Evolutionary conservation across 2,797 vertebrate species (phyloP).

Genomic region (Picus viridis): DNA sequence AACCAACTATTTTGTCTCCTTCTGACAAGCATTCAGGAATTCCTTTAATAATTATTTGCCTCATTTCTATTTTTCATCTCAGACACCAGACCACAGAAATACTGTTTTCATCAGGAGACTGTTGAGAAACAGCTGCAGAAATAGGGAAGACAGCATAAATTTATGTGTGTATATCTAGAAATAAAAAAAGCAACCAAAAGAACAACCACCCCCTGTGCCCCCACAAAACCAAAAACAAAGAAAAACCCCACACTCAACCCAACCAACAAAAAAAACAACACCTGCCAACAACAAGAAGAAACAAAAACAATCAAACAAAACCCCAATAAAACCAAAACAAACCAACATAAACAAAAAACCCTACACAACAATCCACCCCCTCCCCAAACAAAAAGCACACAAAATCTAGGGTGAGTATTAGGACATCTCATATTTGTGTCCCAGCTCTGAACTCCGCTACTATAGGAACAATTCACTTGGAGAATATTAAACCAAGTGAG

Average conservation of each 20-base stretch:
- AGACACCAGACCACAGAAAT: slow-evolving; percentile 15
- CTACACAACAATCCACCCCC: too few relatives aligned
- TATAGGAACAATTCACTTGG: not conserved
- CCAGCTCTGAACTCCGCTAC: not conserved
- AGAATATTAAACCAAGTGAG: not conserved
- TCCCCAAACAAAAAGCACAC: too few relatives aligned
- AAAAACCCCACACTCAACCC: too few relatives aligned
- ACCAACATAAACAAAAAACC: not conserved
- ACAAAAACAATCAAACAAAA: not conserved
- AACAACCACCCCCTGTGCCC: too few relatives aligned
- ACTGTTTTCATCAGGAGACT: slow-evolving; percentile 38
- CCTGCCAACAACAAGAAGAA: not conserved
- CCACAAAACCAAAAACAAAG: too few relatives aligned
- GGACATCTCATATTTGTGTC: not conserved
- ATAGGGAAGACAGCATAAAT: slow-evolving; percentile 33
- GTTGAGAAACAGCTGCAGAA: slow-evolving; percentile 62
- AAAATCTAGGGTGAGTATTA: not conserved
- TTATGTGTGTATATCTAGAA: not conserved
- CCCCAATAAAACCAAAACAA: not conserved
- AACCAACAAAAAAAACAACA: too few relatives aligned
- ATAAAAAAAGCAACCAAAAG: not conserved
- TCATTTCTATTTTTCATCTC: not conserved
- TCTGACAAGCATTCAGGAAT: not conserved
- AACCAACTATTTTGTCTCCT: not conserved
- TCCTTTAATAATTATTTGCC: not conserved